Base-by-base conservation (phyloP, 2,888 invertebrate genomes). In the Cetonia aurata region DNA sequence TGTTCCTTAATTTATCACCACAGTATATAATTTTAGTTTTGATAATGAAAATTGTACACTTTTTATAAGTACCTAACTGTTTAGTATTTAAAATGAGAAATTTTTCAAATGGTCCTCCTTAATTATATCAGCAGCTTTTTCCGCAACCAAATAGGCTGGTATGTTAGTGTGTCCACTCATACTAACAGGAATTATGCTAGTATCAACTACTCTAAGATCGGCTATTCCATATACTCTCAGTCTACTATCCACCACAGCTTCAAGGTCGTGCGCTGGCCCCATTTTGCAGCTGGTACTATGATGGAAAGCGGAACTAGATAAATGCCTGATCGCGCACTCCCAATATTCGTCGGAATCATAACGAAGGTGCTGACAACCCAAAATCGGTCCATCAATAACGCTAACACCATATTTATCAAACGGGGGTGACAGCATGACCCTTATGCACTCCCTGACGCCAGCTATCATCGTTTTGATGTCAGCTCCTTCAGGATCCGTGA, bases 221-320 rank as follows among this genome's bases (percentile, higher is more conserved):
- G 83, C 76, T 6, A 89, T 79, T 0, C 88, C 89, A 72, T 88
- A 81, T 0, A 89, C 88, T 69, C 81, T 82, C 4, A 89, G 79
- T 56, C 85, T 80, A 3, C 86, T 83, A 76, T 89, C 88, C 0
- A 90, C 89, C 0, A 90, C 89, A 0, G 89, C 87, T 65, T 83
- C 82, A 0, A 84, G 82, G 78, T 89, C 89, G 10, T 74, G 76
- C 3, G 75, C 55, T 0, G 87, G 87, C 0, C 89, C 89, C 89
- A 89, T 89, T 78, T 87, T 88, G 42, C 85, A 87, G 0, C 88
- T 88, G 0, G 87, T 85, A 6, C 87, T 83, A 78, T 88, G 88
- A 74, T 88, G 87, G 74, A 86, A 85, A 74, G 87, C 81, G 72
- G 86, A 86, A 2, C 85, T 79, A 0, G 86, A 83, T 37, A 87